Percentiles rank a stretch among this genome's conserved stretches.
Conservation (phyloP, 2,888 invertebrate genomes). For the Nephrotoma guestfalica region DNA sequence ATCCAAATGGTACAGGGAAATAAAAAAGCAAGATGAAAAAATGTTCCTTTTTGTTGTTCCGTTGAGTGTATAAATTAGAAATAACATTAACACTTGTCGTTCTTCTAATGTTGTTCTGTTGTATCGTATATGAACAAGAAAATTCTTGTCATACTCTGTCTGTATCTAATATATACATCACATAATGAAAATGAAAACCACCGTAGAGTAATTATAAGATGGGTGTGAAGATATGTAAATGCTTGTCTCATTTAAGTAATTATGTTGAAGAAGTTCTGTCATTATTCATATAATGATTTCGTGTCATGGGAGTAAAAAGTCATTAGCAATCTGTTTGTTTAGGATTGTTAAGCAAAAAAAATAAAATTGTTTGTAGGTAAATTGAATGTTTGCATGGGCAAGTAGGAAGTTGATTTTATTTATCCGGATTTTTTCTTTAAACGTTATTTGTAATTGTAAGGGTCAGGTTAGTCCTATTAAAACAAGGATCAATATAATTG, state of each 20-base stretch:
- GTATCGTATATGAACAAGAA: neutral
- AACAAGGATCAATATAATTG: no score
- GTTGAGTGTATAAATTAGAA: neutral
- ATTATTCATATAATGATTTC: neutral
- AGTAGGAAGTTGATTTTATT: no score
- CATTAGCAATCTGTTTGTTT: neutral
- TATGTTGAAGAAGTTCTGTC: neutral
- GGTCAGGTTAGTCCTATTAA: no score
- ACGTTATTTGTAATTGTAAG: no score
- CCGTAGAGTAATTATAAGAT: neutral
- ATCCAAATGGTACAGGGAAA: neutral
- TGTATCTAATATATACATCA: neutral
- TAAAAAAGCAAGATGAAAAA: neutral
- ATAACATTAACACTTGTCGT: neutral
- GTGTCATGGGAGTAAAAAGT: neutral
- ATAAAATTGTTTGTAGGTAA: neutral
- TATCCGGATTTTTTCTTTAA: no score
- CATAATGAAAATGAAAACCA: neutral
- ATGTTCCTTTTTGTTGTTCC: neutral
- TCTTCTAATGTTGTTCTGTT: neutral
- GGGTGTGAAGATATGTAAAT: neutral
- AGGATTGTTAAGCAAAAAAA: neutral
- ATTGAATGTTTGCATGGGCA: no score
- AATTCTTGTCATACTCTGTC: no score
- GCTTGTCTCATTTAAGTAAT: neutral